Evolutionary conservation across 2,888 invertebrate species (phyloP), one percentile per base, ranked within the genome.

Genomic region (Mythimna lalbum): DNA sequence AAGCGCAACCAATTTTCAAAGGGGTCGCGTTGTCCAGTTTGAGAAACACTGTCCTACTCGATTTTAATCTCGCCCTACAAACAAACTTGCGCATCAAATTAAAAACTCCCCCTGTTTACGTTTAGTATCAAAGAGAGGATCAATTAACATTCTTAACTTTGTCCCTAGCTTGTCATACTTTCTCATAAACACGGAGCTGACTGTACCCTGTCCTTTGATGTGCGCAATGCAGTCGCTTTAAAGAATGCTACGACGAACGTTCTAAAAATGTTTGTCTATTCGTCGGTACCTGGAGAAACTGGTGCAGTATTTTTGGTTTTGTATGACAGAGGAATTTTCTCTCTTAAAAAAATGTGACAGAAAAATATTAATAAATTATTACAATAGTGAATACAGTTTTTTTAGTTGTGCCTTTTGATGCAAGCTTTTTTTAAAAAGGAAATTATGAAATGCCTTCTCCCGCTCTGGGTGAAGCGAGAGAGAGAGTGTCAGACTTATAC

Each of bases 101-200:
- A 91, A 92, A 92, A 91, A 88, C 81, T 85, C 90, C 92, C 92
- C 90, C 82, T 92, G 91, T 93, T 92, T 92, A 92, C 87, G 80
- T 85, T 88, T 87, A 84, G 90, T 92, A 91, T 92, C 91, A 90
- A 89, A 91, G 92, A 90, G 88, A 72, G 79, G 83, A 87, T 88
- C 90, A 93, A 92, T 93, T 93, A 93, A 92, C 82, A 86, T 87
- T 87, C 87, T 87, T 83, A 73, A 83, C 87, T 90, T 86, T 88
- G 88, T 89, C 90, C 86, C 88, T 87, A 83, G 80, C 87, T 81
- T 89, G 89, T 90, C 91, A 90, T 91, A 90, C 86, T 87, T 87
- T 81, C 81, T 85, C 88, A 90, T 93, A 93, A 91, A 93, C 91
- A 92, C 86, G 47, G 19, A 2, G 33, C 49, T 17, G 27, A 63